Base-by-base conservation (phyloP, 2,888 invertebrate species). In the Flabesymbios commensalis region DNA sequence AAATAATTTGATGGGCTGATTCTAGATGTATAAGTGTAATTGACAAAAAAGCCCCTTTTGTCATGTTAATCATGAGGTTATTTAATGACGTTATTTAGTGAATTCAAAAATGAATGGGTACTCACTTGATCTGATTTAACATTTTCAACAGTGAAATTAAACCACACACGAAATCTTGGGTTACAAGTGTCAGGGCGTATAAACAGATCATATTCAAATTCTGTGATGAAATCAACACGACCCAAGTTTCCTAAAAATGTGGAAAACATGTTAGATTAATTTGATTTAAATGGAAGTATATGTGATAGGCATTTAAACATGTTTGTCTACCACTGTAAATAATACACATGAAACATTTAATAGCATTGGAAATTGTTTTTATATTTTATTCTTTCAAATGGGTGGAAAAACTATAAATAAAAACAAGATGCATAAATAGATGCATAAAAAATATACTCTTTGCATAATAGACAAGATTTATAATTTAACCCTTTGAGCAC, bases 141-240 rank as follows among this genome's bases (percentile, higher is more conserved):
- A 81, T 98, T 98, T 81, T 96, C 96, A 39, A 98, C 96, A 1
- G 95, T 94, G 79, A 98, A 99, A 84, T 98, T 95, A 84, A 96
- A 98, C 98, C 97, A 98, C 72, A 97, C 90, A 52, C 98, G 86
- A 67, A 91, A 88, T 47, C 94, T 87, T 0, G 96, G 95, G 80
- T 94, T 92, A 82, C 96, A 95, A 0, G 96, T 97, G 82, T 99
- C 98, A 0, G 98, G 97, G 45, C 98, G 87, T 58, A 99, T 89
- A 83, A 91, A 97, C 54, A 99, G 86, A 84, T 99, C 98, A 83
- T 97, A 98, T 82, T 98, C 98, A 78, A 90, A 90, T 75, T 97
- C 96, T 4, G 91, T 92, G 73, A 97, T 88, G 72, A 94, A 88
- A 79, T 96, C 95, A 1, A 96, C 95, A 68, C 94, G 87, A n/a